Percentiles rank a stretch among this genome's conserved stretches.
These are phyloP conservation scores for Geotria australis DNA, from an alignment of 2,797 vertebrate genomes.

Conservation along the genomic window DNA sequence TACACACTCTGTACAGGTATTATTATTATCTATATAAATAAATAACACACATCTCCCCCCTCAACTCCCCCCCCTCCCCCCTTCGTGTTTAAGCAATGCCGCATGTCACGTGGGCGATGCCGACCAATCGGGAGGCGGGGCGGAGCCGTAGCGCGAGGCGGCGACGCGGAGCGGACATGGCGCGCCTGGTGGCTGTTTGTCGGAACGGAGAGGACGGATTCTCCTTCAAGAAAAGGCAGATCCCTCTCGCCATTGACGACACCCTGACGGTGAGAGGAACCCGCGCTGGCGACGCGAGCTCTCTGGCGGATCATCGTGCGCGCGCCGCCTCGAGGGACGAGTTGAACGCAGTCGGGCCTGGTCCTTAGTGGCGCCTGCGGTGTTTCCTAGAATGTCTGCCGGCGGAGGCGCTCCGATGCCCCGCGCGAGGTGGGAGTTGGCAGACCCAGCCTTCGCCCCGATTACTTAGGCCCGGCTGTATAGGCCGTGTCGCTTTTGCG, in stretches of 20 bases:
- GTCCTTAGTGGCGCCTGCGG: not conserved
- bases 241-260: not conserved
- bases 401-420: not conserved
- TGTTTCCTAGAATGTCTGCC: not conserved
- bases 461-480: too few relatives aligned
- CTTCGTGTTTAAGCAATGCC: too few relatives aligned
- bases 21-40: too few relatives aligned
- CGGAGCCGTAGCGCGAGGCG: too few relatives aligned
- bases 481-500: too few relatives aligned
- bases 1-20: too few relatives aligned
- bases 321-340: not conserved
- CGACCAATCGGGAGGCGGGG: too few relatives aligned
- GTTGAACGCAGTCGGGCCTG: too few relatives aligned
- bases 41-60: too few relatives aligned
- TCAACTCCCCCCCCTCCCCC: too few relatives aligned
- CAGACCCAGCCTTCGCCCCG: too few relatives aligned
- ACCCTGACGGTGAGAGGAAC: not conserved
- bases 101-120: too few relatives aligned
- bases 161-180: not conserved
- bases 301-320: not conserved
- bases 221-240: not conserved
- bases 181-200: not conserved
- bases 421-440: not conserved
- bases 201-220: not conserved
- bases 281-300: not conserved